Conservation (phyloP, 2,888 invertebrate genomes). For the Glyphotaelius pellucidus region DNA sequence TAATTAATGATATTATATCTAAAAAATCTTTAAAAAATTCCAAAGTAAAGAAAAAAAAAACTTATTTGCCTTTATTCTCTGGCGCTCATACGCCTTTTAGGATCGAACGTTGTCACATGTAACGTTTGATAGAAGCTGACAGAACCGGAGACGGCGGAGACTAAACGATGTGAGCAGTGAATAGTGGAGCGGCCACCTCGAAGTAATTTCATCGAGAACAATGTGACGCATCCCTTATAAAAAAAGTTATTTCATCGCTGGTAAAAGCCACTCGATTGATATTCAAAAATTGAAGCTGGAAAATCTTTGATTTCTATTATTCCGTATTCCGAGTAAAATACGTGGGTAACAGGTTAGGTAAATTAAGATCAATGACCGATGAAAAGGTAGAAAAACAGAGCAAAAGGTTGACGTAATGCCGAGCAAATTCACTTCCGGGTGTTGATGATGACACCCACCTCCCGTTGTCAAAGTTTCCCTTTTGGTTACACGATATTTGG, state of each 20-base stretch:
- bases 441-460: neutral
- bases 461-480: neutral
- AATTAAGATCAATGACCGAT: conserved; percentile 10
- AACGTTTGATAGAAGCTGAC: no score
- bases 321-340: neutral
- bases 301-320: conserved; percentile 45
- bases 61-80: no score
- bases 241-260: neutral
- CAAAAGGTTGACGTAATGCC: conserved; percentile 8
- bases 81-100: no score
- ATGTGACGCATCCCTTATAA: neutral
- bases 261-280: conserved; percentile 21
- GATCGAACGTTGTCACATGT: no score
- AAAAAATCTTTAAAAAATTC: no score
- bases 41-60: no score
- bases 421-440: conserved; percentile 6
- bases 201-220: neutral
- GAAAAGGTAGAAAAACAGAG: neutral
- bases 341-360: neutral
- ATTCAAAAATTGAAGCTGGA: conserved; percentile 37
- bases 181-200: neutral
- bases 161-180: no score
- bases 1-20: no score
- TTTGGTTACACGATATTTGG: neutral
- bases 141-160: no score